Percentiles rank a stretch among this genome's conserved stretches.
Conservation (phyloP, 2,113 vertebrate genomes). For the Psittacara wagleri region DNA sequence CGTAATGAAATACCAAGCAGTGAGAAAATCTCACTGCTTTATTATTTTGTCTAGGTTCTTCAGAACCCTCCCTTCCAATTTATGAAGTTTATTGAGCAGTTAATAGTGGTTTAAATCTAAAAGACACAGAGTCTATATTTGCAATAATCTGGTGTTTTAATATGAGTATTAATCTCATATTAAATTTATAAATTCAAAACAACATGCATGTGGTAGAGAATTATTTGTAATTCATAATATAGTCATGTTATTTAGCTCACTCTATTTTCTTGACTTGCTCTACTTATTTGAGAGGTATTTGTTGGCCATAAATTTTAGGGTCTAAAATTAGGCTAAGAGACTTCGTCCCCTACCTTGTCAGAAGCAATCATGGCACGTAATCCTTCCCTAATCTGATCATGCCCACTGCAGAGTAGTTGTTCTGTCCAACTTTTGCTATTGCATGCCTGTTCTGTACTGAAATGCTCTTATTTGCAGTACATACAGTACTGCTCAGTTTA, state of each 20-base stretch:
- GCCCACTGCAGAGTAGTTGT: background rate
- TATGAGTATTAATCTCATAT: background rate
- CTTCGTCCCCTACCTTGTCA: background rate
- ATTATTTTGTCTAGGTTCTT: background rate
- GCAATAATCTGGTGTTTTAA: background rate
- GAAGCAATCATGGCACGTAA: background rate
- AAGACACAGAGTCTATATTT: background rate
- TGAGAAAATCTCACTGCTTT: background rate
- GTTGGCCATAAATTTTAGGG: background rate
- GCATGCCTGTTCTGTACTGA: background rate
- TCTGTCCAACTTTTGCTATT: background rate
- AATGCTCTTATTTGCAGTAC: background rate
- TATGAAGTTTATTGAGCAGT: background rate
- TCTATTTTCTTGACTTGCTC: background rate
- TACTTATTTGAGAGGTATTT: background rate
- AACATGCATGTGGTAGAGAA: background rate
- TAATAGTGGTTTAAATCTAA: background rate
- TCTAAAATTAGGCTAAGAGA: background rate
- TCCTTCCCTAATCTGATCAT: background rate
- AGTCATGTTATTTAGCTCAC: background rate
- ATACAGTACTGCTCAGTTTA: background rate
- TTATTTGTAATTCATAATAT: background rate
- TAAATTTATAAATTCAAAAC: background rate
- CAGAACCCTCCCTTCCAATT: background rate
- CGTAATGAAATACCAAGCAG: background rate